A percentile compares a stretch with the other conserved stretches of the same genome.
Evolutionary conservation across 2,888 invertebrate species (phyloP).

Genomic region (Scrobipalpa costella): DNA sequence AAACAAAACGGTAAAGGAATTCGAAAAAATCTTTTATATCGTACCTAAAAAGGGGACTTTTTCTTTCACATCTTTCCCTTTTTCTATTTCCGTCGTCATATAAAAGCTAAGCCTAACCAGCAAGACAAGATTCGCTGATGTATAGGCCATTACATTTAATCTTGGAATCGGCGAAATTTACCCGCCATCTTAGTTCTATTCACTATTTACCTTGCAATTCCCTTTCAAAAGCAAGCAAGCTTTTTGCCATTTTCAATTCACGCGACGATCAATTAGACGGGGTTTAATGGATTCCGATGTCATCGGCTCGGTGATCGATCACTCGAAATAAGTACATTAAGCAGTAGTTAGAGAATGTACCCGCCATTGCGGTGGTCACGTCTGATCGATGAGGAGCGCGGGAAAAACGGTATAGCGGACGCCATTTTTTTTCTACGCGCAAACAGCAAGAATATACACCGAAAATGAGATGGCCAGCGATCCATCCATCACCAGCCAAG

Average conservation of each 20-base stretch:
- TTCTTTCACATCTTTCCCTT: neutral
- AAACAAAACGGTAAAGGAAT: too few species aligned
- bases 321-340: conserved; percentile 71
- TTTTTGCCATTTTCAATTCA: conserved; percentile 75
- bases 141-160: conserved; percentile 16
- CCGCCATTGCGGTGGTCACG: conserved; percentile 44
- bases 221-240: conserved; percentile 37
- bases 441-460: conserved; percentile 28
- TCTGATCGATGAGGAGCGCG: conserved; percentile 52
- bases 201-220: conserved; percentile 25
- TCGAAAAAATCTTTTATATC: neutral
- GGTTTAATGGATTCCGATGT: conserved; percentile 76
- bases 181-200: conserved; percentile 20
- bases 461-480: conserved; percentile 30
- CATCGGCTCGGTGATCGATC: conserved; percentile 68
- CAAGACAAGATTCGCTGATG: neutral
- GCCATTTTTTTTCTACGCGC: conserved; percentile 33
- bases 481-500: conserved; percentile 30
- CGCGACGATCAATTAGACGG: conserved; percentile 73
- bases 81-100: conserved; percentile 2
- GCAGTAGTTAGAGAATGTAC: conserved; percentile 60
- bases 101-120: conserved; percentile 12
- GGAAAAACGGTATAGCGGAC: conserved; percentile 33
- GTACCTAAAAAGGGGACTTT: neutral
- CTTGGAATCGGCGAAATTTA: neutral